Conservation (phyloP, 1,140 invertebrate species). For the Pseudomyrmex pallidus region DNA sequence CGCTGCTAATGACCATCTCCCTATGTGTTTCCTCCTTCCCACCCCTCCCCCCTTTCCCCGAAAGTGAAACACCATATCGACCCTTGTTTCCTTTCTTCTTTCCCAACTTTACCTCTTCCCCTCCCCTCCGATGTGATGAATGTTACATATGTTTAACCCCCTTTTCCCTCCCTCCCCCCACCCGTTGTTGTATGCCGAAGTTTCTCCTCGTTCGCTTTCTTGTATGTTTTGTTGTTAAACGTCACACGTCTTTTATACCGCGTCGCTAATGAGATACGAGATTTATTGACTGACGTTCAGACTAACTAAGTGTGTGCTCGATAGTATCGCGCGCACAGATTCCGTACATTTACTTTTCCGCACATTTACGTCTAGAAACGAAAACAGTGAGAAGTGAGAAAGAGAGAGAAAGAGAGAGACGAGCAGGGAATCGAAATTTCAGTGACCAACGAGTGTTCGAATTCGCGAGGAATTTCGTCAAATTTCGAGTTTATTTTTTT, state of each 20-base stretch:
- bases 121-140: not conserved
- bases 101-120: not conserved
- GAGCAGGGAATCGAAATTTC: constrained; percentile 15
- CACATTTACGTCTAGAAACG: constrained; percentile 38
- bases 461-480: not conserved
- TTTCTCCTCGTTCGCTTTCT: constrained; percentile 27
- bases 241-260: constrained; percentile 11
- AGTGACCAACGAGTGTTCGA: constrained; percentile 18
- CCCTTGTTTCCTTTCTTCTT: not conserved
- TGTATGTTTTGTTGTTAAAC: constrained; percentile 30
- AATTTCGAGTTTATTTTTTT: not conserved
- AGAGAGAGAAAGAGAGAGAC: not conserved
- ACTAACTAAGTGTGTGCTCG: constrained; percentile 51
- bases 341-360: constrained; percentile 14
- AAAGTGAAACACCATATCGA: constrained; percentile 31
- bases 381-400: constrained; percentile 20
- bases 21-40: not conserved
- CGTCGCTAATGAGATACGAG: constrained; percentile 53
- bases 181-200: not conserved
- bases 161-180: no score
- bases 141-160: not conserved
- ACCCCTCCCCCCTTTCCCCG: not conserved
- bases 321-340: constrained; percentile 44
- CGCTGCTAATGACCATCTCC: constrained; percentile 15
- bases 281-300: constrained; percentile 58